These are phyloP conservation scores for Ectropis grisescens DNA, from an alignment of 1,140 invertebrate species.

Conservation along the genomic window DNA sequence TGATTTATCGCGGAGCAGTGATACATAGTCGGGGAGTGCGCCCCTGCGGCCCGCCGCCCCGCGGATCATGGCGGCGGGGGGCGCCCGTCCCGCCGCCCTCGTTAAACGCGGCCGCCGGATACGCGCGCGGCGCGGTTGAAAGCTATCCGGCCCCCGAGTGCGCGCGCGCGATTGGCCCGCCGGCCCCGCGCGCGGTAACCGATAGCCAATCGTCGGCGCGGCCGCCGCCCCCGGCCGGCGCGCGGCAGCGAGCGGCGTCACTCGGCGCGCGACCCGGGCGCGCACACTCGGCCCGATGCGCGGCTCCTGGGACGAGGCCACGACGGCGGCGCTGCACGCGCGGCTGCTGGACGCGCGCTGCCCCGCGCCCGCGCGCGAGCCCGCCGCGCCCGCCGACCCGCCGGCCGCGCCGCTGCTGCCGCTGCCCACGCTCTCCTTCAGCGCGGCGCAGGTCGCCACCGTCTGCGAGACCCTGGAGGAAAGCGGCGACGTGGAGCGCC, in stretches of 20 bases:
- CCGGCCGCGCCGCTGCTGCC: slow-evolving; percentile 85
- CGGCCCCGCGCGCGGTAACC: slow-evolving; percentile 23
- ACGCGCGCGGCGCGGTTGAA: slow-evolving; percentile 43
- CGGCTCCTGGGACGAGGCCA: slow-evolving; percentile 61
- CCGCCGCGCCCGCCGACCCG: slow-evolving; percentile 73
- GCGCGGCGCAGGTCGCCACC: slow-evolving; percentile 94
- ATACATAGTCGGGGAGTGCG: slow-evolving; percentile 11
- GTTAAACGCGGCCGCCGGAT: slow-evolving; percentile 56
- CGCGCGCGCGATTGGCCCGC: slow-evolving; percentile 46
- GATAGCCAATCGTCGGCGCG: slow-evolving; percentile 35
- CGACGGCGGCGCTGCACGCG: slow-evolving; percentile 61
- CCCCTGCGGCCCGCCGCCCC: slow-evolving; percentile 29
- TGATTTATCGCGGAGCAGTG: too few relatives aligned
- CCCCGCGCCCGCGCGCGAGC: slow-evolving; percentile 46
- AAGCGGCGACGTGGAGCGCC: slow-evolving; percentile 95
- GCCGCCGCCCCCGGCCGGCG: slow-evolving; percentile 20
- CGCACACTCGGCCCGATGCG: slow-evolving; percentile 61
- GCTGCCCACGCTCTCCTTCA: slow-evolving; percentile 91
- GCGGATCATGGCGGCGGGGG: slow-evolving; percentile 57
- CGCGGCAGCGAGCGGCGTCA: slow-evolving; percentile 18
- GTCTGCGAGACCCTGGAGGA: slow-evolving; percentile 99
- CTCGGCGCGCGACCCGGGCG: slow-evolving; percentile 46
- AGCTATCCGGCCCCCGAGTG: slow-evolving; percentile 50
- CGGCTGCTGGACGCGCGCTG: slow-evolving; percentile 57
- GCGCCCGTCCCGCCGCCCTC: slow-evolving; percentile 36